Percentiles rank a stretch among this genome's conserved stretches.
Evolutionary conservation across 2,797 vertebrate species (phyloP).

Genomic region (Ficedula albicollis): DNA sequence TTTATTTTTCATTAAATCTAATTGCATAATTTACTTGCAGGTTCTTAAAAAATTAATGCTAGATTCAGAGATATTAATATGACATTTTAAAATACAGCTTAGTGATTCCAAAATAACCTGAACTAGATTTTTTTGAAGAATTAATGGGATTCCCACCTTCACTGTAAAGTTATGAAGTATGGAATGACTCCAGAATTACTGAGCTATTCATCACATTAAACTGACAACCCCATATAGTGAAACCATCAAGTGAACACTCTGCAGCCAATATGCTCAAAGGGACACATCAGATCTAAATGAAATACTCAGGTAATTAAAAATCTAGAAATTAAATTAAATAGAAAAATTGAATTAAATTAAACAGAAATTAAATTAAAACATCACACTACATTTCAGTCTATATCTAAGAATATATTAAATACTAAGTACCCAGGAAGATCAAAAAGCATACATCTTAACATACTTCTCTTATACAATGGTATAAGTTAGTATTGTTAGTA

Average conservation of each 20-base stretch:
- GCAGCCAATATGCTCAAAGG: constrained; percentile 35
- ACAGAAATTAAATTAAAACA: constrained; percentile 12
- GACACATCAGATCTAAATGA: background rate
- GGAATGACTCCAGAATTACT: background rate
- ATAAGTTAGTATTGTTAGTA: background rate
- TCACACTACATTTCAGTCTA: background rate
- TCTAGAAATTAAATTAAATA: constrained; percentile 13
- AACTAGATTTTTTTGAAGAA: background rate
- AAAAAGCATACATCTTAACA: background rate
- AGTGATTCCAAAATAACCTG: background rate
- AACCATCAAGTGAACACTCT: background rate
- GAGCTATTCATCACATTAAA: background rate
- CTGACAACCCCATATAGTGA: constrained; percentile 42
- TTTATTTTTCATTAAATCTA: background rate
- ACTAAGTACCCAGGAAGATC: background rate
- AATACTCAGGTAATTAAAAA: constrained; percentile 34
- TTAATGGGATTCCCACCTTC: background rate
- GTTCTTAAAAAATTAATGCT: background rate
- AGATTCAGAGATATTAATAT: background rate
- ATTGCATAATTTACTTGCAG: background rate
- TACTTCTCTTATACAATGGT: background rate
- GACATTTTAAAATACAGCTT: background rate
- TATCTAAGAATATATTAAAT: background rate
- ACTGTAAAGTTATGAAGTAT: background rate
- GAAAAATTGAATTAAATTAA: no score